phyloP scores from a whole-genome alignment of 2,113 vertebrate species.

The Macquaria australasica region DNA sequence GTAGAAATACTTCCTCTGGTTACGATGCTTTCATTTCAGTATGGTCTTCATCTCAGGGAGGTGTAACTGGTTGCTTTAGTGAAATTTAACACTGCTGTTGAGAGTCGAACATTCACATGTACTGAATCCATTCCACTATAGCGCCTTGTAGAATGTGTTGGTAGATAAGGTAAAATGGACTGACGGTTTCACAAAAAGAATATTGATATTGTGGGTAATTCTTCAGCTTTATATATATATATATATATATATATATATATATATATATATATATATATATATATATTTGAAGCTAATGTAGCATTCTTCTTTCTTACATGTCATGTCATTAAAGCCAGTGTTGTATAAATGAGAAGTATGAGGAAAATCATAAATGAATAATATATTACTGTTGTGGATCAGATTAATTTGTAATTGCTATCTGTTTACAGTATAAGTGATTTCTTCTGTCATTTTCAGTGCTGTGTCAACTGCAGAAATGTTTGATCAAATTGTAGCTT shows the following conservation, averaged over 20 bases:
- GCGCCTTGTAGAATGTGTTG: constrained; percentile 65
- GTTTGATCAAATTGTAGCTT: constrained; percentile 60
- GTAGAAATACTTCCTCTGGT: constrained; percentile 15
- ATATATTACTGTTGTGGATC: constrained; percentile 55
- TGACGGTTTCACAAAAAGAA: constrained; percentile 44
- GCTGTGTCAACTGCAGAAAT: constrained; percentile 56
- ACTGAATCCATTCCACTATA: constrained; percentile 60
- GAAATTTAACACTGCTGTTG: constrained; percentile 43
- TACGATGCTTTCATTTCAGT: constrained; percentile 53
- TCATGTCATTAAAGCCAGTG: constrained; percentile 63
- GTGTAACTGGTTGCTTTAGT: constrained; percentile 57
- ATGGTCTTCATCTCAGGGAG: constrained; percentile 80
- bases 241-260: not conserved
- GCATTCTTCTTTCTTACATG: constrained; percentile 70
- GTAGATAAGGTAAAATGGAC: constrained; percentile 26
- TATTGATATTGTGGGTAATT: constrained; percentile 56
- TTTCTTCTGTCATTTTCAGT: constrained; percentile 61
- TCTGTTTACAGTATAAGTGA: constrained; percentile 62
- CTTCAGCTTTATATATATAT: constrained; percentile 48
- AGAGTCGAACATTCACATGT: constrained; percentile 35
- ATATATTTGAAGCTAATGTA: constrained; percentile 64
- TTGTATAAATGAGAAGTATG: constrained; percentile 48
- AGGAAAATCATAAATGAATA: constrained; percentile 37
- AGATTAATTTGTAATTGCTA: constrained; percentile 60
- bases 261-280: constrained; percentile 27